These are phyloP conservation scores for Trachemys scripta DNA, from an alignment of 2,113 vertebrate species.

Conservation along the genomic window DNA sequence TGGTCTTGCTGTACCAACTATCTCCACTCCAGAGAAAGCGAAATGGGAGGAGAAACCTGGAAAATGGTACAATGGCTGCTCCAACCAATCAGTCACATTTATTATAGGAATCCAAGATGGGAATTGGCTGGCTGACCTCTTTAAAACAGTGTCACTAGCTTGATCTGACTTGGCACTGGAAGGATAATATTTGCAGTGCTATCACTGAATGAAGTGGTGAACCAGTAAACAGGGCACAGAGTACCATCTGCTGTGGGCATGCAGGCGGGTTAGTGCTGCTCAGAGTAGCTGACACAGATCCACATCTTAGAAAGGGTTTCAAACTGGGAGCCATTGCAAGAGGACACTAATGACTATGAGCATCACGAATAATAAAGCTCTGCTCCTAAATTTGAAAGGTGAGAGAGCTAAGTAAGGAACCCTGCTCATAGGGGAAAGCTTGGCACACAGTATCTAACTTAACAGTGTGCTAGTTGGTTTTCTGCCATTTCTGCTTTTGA, in stretches of 20 bases:
- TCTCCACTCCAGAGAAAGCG: not conserved
- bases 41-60: not conserved
- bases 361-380: not conserved
- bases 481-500: not conserved
- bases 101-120: not conserved
- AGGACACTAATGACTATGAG: not conserved
- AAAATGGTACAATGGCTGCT: not conserved
- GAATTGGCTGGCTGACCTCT: not conserved
- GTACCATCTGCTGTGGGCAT: not conserved
- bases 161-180: not conserved
- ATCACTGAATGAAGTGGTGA: not conserved
- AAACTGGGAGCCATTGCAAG: not conserved
- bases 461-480: slow-evolving; percentile 1
- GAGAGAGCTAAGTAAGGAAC: not conserved
- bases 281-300: slow-evolving; percentile 33
- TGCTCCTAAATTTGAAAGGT: not conserved
- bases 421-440: not conserved
- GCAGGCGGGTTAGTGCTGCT: slow-evolving; percentile 43
- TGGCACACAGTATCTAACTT: not conserved
- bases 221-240: not conserved
- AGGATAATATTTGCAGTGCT: not conserved
- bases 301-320: not conserved
- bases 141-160: not conserved
- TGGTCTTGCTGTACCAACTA: not conserved
- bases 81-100: rapidly evolving